Base-by-base conservation (phyloP, 64 coral and sea anemone genomes). In the Actinia tenebrosa region DNA sequence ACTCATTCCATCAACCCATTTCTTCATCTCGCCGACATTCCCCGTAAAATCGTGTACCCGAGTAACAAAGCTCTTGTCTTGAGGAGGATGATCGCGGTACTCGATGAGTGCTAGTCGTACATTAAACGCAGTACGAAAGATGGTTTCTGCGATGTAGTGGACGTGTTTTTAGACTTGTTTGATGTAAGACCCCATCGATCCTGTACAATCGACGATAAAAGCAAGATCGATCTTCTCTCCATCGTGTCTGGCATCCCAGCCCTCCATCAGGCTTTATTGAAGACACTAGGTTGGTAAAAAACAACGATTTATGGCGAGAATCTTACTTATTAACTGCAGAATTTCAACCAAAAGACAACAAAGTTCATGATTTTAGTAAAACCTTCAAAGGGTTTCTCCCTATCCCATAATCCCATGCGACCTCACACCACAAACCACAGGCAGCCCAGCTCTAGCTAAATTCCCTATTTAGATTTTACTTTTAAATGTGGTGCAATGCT, bases 161-260 rank as follows among this genome's bases (percentile, higher is more conserved):
- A 98, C 91, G 22, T 95, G 85, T 54, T 90, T 90, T 80, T 98
- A 93, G 16, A 90, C 91, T 90, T 95, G 93, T 25, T 72, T 86
- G 82, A 98, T 98, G 77, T 98, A 94, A 3, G 85, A 61, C 16
- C 96, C 93, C 96, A 98, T 98, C 4, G 96, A 98, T 25, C 88
- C 96, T 44, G 96, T 98, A 26, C 96, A 98, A 83, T 98, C 96
- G 3, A 98, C 91, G 55, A 98, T 82, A 71, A 98, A 98, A 10
- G 75, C 96, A 17, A 98, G 64, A 83, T 98, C 96, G 22, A 98
- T 86, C 86, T 95, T 92, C 43, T 98, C 87, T 27, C 47, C 44
- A 83, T 98, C 96, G 45, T 98, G 96, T 26, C 90, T 88, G 11
- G 96, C 87, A 45, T 87, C 87, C 93, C 93, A 95, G 2, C 37